Conservation (phyloP, 1,140 invertebrate species). For the Trachymyrmex cornetzi region DNA sequence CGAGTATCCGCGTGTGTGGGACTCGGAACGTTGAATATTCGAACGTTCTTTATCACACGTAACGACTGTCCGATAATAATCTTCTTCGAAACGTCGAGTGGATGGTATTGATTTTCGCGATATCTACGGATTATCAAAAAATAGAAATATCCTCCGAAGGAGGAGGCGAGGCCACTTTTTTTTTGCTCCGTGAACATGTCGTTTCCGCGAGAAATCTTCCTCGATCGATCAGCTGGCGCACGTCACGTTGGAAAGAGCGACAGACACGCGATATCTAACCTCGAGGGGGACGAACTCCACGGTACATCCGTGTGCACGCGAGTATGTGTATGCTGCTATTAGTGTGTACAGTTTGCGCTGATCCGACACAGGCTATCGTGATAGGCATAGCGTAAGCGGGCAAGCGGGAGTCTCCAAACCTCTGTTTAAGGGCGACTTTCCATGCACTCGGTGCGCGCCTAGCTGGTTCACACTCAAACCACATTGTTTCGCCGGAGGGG, state of each 20-base stretch:
- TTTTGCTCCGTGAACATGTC: background rate
- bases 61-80: background rate
- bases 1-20: background rate
- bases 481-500: constrained; percentile 82
- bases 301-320: constrained; percentile 2
- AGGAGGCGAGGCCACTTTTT: background rate
- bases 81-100: background rate
- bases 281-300: constrained; percentile 17
- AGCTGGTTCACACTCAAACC: constrained; percentile 81
- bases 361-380: constrained; percentile 22
- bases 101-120: constrained; percentile 18
- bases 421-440: constrained; percentile 75
- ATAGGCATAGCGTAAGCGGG: constrained; percentile 50
- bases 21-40: background rate
- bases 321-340: background rate
- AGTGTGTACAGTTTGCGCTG: constrained; percentile 33
- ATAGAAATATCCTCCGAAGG: background rate
- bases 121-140: background rate
- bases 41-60: background rate
- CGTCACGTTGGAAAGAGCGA: constrained; percentile 52
- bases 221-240: constrained; percentile 52
- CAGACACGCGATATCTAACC: constrained; percentile 61
- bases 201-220: constrained; percentile 38
- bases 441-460: constrained; percentile 66
- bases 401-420: constrained; percentile 8